phyloP scores from a whole-genome alignment of 2,888 invertebrate genomes.

The Lymantria dispar region DNA sequence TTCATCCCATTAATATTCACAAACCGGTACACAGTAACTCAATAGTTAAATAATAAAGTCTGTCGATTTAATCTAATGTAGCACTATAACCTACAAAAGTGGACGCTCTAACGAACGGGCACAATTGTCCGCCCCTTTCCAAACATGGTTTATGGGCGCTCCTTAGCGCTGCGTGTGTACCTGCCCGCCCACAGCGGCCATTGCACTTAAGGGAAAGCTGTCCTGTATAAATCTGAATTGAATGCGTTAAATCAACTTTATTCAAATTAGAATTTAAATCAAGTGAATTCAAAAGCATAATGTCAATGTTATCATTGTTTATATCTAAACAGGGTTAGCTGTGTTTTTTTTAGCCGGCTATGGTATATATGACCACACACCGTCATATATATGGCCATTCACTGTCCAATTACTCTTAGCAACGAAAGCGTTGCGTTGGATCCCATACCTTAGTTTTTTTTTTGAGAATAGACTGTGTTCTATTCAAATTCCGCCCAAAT shows the following conservation, averaged over 20 bases:
- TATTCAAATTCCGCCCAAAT: no score
- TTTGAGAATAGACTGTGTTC: no score
- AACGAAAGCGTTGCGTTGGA: no score
- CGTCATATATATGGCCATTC: no score
- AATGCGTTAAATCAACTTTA: constrained; percentile 30
- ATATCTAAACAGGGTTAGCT: no score
- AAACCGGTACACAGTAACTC: not conserved
- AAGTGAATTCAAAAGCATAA: not conserved
- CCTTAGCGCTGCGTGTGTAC: constrained; percentile 27
- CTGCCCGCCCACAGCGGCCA: constrained; percentile 56
- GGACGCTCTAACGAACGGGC: constrained; percentile 10
- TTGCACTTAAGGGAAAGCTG: constrained; percentile 21
- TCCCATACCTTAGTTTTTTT: no score
- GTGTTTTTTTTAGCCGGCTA: no score
- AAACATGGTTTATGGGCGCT: constrained; percentile 16
- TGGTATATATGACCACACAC: no score
- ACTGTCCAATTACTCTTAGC: no score
- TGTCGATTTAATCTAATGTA: constrained; percentile 1
- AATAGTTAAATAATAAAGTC: not conserved
- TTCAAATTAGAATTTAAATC: not conserved
- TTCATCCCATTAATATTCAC: not conserved
- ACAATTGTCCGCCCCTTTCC: constrained; percentile 9
- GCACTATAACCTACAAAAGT: constrained; percentile 9
- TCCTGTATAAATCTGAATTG: not conserved
- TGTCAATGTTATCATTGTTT: no score